phyloP scores from a whole-genome alignment of 2,888 invertebrate species.

The Pachliopta kotzebuea region DNA sequence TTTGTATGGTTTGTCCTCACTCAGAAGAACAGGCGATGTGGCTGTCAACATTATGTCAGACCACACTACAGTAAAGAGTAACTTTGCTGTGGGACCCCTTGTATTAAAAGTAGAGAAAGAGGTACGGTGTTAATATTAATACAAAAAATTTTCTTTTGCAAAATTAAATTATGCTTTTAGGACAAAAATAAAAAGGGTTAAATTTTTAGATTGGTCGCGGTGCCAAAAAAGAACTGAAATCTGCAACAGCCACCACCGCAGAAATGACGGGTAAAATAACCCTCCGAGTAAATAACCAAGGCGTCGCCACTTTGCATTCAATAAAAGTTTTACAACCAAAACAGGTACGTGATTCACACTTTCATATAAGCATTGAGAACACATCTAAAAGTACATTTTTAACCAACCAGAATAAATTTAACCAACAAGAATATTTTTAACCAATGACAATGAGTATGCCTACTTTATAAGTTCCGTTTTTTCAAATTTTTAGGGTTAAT shows the following conservation, averaged over 20 bases:
- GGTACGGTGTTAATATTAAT: constrained; percentile 56
- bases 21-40: constrained; percentile 90
- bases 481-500: too few species aligned
- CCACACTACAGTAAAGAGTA: constrained; percentile 90
- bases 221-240: constrained; percentile 89
- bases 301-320: constrained; percentile 90
- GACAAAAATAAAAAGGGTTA: constrained; percentile 9
- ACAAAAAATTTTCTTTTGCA: not conserved
- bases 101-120: constrained; percentile 89
- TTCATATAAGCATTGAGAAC: not conserved
- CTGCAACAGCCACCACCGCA: constrained; percentile 92
- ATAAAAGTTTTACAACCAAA: constrained; percentile 93
- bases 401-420: not conserved
- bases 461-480: not conserved
- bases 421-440: not conserved
- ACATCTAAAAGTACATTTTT: not conserved
- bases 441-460: not conserved
- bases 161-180: not conserved
- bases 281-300: constrained; percentile 87
- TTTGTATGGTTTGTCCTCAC: constrained; percentile 88
- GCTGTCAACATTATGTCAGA: constrained; percentile 88
- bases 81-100: constrained; percentile 89
- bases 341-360: constrained; percentile 79
- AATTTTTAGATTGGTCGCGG: constrained; percentile 85
- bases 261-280: constrained; percentile 92